Conservation (phyloP, 2,888 invertebrate genomes). For the Athalia circularis region DNA sequence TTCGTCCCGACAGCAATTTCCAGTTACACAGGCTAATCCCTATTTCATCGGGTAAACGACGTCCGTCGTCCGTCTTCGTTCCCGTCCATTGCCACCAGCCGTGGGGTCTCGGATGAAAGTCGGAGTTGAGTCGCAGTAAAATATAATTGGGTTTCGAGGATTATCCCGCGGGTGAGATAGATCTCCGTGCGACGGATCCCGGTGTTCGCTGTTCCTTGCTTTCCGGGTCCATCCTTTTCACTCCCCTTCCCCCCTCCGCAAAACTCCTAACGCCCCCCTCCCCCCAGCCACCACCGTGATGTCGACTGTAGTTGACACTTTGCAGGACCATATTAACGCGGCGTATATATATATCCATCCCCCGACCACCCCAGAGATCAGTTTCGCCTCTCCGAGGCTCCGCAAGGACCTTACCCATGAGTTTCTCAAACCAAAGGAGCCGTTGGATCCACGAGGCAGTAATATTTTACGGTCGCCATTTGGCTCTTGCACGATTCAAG, state of each 20-base stretch:
- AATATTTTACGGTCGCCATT: constrained; percentile 36
- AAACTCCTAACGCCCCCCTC: not conserved
- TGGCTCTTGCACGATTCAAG: not conserved
- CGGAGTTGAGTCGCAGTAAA: constrained; percentile 73
- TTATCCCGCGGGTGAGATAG: constrained; percentile 72
- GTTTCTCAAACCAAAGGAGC: constrained; percentile 8
- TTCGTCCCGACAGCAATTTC: constrained; percentile 65
- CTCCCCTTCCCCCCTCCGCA: constrained; percentile 1
- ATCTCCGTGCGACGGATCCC: constrained; percentile 70
- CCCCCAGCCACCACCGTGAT: not conserved
- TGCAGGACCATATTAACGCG: constrained; percentile 33
- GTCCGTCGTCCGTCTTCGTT: constrained; percentile 68
- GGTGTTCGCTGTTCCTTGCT: constrained; percentile 55
- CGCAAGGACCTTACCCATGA: not conserved
- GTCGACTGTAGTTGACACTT: constrained; percentile 36
- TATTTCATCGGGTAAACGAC: constrained; percentile 72
- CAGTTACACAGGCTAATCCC: constrained; percentile 73
- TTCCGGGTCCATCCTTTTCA: constrained; percentile 1
- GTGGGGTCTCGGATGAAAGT: constrained; percentile 65
- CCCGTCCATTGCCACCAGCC: constrained; percentile 52
- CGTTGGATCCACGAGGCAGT: constrained; percentile 14
- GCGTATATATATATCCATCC: not conserved
- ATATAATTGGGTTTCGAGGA: constrained; percentile 74
- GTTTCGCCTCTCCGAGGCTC: constrained; percentile 6
- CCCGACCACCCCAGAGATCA: constrained; percentile 8